phyloP scores from a whole-genome alignment of 2,888 invertebrate genomes.

The Eurois occulta region DNA sequence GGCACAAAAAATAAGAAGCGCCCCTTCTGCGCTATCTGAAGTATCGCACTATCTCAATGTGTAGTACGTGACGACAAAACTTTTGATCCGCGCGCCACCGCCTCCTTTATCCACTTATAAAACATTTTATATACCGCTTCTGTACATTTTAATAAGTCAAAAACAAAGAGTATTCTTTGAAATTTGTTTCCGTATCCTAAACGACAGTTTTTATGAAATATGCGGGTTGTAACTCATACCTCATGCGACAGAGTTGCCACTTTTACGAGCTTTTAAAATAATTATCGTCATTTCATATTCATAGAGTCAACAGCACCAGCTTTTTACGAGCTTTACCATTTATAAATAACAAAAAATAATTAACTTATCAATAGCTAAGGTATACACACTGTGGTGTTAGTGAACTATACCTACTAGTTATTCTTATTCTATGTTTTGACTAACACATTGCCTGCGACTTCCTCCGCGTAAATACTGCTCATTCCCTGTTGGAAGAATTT shows the following conservation, averaged over 20 bases:
- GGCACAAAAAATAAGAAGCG: slow-evolving; percentile 84
- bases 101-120: slow-evolving; percentile 82
- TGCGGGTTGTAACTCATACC: slow-evolving; percentile 67
- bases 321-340: slow-evolving; percentile 10
- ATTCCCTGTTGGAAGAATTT: not conserved
- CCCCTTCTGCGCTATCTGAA: slow-evolving; percentile 78
- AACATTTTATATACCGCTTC: slow-evolving; percentile 84
- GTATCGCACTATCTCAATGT: slow-evolving; percentile 84
- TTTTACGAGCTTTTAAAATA: slow-evolving; percentile 68
- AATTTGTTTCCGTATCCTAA: slow-evolving; percentile 85
- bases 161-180: slow-evolving; percentile 84
- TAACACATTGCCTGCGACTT: not conserved
- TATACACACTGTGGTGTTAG: not conserved
- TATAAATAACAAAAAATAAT: slow-evolving; percentile 10
- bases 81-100: slow-evolving; percentile 86
- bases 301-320: slow-evolving; percentile 30
- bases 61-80: slow-evolving; percentile 81
- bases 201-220: slow-evolving; percentile 82
- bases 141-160: slow-evolving; percentile 88
- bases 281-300: slow-evolving; percentile 56
- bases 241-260: slow-evolving; percentile 65
- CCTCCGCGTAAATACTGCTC: not conserved
- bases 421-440: not conserved
- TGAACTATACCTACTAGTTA: not conserved
- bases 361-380: not conserved